Conservation (phyloP, 2,113 vertebrate genomes). For the Corythornis madagascariensis region DNA sequence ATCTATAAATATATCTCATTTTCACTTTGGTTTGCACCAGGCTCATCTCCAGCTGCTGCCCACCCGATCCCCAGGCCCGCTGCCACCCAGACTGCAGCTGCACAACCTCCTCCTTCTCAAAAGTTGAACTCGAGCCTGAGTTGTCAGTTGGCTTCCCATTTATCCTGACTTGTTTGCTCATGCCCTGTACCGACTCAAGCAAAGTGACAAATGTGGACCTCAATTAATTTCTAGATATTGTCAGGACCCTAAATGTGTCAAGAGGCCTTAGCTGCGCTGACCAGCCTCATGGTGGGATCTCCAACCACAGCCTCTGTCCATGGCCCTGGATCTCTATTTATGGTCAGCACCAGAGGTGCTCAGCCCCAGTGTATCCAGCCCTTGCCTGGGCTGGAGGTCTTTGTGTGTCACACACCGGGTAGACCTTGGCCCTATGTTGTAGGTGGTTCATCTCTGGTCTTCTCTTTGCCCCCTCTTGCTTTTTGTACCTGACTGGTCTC, state of each 20-base stretch:
- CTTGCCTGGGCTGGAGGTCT: not conserved
- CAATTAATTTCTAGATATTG: not conserved
- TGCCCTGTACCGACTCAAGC: not conserved
- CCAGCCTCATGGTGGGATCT: not conserved
- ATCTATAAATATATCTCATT: not conserved
- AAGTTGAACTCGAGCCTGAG: not conserved
- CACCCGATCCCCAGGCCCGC: not conserved
- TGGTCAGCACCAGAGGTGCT: not conserved
- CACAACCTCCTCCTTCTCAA: rapidly evolving
- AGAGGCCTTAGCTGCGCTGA: not conserved
- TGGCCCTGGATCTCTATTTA: not conserved
- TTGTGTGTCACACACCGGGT: not conserved
- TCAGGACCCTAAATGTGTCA: not conserved
- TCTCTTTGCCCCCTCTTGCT: not conserved
- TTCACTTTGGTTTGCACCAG: not conserved
- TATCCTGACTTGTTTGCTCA: not conserved
- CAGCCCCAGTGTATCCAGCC: rapidly evolving
- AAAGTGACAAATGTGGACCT: not conserved
- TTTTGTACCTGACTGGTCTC: not conserved
- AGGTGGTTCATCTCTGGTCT: not conserved
- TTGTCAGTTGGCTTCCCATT: not conserved
- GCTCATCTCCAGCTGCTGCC: not conserved
- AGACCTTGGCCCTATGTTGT: not conserved
- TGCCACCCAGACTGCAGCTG: rapidly evolving
- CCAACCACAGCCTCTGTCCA: not conserved